Evolutionary conservation across 2,797 vertebrate genomes (phyloP), one percentile per base, ranked within the genome.

Genomic region (Erpetoichthys calabaricus): DNA sequence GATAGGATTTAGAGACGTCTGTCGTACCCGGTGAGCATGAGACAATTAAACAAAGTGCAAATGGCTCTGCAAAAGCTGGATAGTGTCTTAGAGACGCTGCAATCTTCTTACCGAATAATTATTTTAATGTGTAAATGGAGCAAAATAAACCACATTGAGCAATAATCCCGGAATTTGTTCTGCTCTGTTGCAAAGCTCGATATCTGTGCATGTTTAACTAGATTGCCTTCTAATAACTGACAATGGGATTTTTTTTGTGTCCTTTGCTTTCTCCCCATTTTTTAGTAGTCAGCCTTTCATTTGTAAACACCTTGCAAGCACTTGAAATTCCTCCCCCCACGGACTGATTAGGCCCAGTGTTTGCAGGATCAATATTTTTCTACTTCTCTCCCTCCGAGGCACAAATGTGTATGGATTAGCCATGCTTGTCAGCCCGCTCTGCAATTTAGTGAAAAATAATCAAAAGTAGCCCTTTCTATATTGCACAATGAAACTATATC

Each of bases 321-420:
- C n/a, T n/a, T 8, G 2, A 8, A 51, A 45, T n/a, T 6, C 6
- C 45, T 49, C 47, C n/a, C 47, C n/a, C 45, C 25, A 42, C 43
- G 44, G 52, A 45, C 52, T 59, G 53, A 59, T 55, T 59, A 55
- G 47, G 58, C 51, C 25, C 8, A 25, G 52, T 55, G 42, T 45
- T 9, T 8, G 8, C 52, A 55, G 41, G 53, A 59, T 59, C 58
- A 55, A 59, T 59, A 59, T 45, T 55, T 55, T 49, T 44, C 45
- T 55, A 59, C 46, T 10, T 59, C 45, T 8, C 44, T 44, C 41
- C 58, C 45, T 55, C 7, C 42, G 44, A 55, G 52, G 58, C 45
- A 54, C 45, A 44, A 42, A 55, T 51, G 50, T 51, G 7, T 41
- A 41, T 45, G 45, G 45, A 59, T 59, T 55, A 59, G 51, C 42